phyloP scores from a whole-genome alignment of 2,888 invertebrate genomes.

The Sceliomorpha sp. region DNA sequence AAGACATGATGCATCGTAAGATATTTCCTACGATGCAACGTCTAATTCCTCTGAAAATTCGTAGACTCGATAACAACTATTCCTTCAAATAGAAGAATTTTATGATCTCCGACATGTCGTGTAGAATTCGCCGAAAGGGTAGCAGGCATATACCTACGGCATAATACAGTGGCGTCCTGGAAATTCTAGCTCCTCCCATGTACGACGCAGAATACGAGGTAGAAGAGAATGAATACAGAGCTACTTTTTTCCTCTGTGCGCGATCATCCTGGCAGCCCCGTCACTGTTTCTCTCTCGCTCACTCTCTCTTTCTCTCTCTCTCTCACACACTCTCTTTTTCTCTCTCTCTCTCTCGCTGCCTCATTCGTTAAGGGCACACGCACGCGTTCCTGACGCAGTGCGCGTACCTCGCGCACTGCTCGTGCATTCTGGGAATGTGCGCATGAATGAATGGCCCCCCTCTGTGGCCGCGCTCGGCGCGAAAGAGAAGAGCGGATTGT shows the following conservation, averaged over 20 bases:
- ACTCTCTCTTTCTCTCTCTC: constrained; percentile 16
- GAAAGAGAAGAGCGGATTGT: constrained; percentile 61
- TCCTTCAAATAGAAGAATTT: too few species aligned
- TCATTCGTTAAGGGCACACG: constrained; percentile 1
- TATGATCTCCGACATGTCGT: neutral
- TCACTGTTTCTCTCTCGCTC: constrained; percentile 1
- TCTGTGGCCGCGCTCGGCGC: constrained; percentile 60
- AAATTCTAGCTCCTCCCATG: constrained; percentile 45
- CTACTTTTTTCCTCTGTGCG: neutral
- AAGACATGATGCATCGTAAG: too few species aligned
- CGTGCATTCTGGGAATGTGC: constrained; percentile 70
- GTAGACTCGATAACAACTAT: neutral
- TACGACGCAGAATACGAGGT: neutral
- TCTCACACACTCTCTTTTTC: constrained; percentile 6
- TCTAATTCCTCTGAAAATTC: neutral
- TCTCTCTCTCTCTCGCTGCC: constrained; percentile 28
- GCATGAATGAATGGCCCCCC: constrained; percentile 75
- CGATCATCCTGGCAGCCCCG: too few species aligned
- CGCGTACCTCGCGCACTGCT: constrained; percentile 31
- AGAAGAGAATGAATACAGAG: constrained; percentile 5
- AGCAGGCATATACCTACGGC: neutral
- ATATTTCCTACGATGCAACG: too few species aligned
- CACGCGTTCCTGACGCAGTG: constrained; percentile 13
- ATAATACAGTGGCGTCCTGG: constrained; percentile 35
- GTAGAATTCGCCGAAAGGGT: constrained; percentile 17